Evolutionary conservation across 2,888 invertebrate species (phyloP).

Genomic region (Mongoloraphidia duomilia): DNA sequence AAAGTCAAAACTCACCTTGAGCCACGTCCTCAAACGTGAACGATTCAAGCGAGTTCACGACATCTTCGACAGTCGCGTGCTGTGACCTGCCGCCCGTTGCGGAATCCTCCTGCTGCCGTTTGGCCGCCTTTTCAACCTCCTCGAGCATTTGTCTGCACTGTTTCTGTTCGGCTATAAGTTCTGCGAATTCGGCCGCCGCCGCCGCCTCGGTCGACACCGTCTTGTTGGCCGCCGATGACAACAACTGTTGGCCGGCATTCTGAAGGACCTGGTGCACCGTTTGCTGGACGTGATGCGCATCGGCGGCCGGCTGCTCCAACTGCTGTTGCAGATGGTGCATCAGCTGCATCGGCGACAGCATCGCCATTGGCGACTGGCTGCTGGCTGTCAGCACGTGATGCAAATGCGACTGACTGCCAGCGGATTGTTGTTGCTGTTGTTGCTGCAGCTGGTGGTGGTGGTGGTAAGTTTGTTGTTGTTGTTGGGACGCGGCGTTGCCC

Average conservation of each 20-base stretch:
- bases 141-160: slow-evolving; percentile 13
- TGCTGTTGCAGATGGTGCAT: slow-evolving; percentile 8
- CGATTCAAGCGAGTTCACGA: slow-evolving; percentile 32
- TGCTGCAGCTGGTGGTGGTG: slow-evolving; percentile 20
- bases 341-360: slow-evolving; percentile 5
- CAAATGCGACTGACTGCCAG: slow-evolving; percentile 13
- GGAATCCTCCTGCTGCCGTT: slow-evolving; percentile 18
- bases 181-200: slow-evolving; percentile 17
- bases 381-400: slow-evolving; percentile 23
- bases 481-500: slow-evolving; percentile 18
- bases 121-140: slow-evolving; percentile 18
- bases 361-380: slow-evolving; percentile 7
- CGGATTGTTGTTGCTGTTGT: slow-evolving; percentile 13
- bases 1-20: slow-evolving; percentile 26
- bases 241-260: slow-evolving; percentile 31
- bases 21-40: slow-evolving; percentile 35
- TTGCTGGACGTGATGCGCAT: slow-evolving; percentile 15
- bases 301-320: slow-evolving; percentile 13
- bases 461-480: slow-evolving; percentile 23
- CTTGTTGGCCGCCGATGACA: slow-evolving; percentile 27
- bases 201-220: slow-evolving; percentile 29
- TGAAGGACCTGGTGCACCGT: slow-evolving; percentile 19
- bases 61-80: slow-evolving; percentile 26
- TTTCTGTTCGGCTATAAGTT: slow-evolving; percentile 14
- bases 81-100: slow-evolving; percentile 10